Evolutionary conservation across 1,140 invertebrate species (phyloP), one percentile per base, ranked within the genome.

Genomic region (Anoplolepis gracilipes): DNA sequence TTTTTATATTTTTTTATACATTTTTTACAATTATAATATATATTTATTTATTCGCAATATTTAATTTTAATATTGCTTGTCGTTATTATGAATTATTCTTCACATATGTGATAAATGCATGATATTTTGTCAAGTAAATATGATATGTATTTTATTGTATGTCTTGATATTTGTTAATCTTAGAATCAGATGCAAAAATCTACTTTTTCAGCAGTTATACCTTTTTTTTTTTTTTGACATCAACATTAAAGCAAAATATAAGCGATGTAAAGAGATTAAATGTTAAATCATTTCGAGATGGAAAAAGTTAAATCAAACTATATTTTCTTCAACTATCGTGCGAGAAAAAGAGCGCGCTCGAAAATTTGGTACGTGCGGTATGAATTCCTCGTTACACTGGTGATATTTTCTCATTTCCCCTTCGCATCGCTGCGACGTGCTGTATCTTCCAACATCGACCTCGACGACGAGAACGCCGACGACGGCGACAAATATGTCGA

Each of bases 401-500:
- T 28, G 65, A 57, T 85, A 85, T 81, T 82, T 89, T 72, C 69
- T 59, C 46, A 57, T 81, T 67, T 46, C 30, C 16, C 13, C 62
- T 39, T 61, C 53, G 0, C 67, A n/a, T 81, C 53, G 36, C 49
- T 10, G 36, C 53, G 67, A 73, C 53, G 49, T 72, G 78, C 22
- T 42, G 78, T 82, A 82, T 82, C 53, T 73, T 61, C 55, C 57
- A 59, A 76, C 84, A 73, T 86, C 70, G 82, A 86, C 22, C 70
- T 16, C 42, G 22, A 13, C 53, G 69, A 19, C 61, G 82, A 67
- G 42, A 85, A 87, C 85, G 39, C 39, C 79, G 73, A 67, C 53
- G 88, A 87, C 85, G 39, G 49, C 79, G 73, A 87, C 85, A 89
- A 89, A 89, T 87, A 81, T 64, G 79, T 72, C 73, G 70, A 42